phyloP scores from a whole-genome alignment of 2,113 vertebrate genomes.

The Mugil cephalus region DNA sequence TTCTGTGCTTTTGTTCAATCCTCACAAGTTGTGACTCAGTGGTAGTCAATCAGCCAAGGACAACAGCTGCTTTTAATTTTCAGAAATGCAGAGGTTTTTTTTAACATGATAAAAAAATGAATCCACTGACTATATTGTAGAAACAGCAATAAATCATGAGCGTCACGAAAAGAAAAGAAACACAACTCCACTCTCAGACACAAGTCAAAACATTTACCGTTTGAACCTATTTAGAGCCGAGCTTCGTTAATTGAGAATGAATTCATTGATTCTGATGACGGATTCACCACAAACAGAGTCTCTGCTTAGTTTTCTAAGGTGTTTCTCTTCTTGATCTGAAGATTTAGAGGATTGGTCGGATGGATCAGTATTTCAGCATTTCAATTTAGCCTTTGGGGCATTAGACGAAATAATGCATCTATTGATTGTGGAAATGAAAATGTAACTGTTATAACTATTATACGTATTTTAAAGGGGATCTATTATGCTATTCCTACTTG shows the following conservation, averaged over 20 bases:
- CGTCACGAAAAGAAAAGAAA: not conserved
- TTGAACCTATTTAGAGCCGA: not conserved
- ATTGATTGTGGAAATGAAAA: not conserved
- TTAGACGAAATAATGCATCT: not conserved
- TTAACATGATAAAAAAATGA: constrained; percentile 3
- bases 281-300: not conserved
- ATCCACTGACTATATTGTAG: not conserved
- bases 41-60: constrained; percentile 20
- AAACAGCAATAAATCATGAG: constrained; percentile 8
- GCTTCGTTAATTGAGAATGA: not conserved
- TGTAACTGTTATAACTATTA: no score
- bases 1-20: constrained; percentile 32
- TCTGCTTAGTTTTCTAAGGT: not conserved
- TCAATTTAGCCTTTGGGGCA: not conserved
- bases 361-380: not conserved
- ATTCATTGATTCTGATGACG: not conserved
- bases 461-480: no score
- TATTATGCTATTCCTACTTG: no score
- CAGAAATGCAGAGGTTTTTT: constrained; percentile 1
- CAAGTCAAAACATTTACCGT: constrained; percentile 9
- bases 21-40: constrained; percentile 35
- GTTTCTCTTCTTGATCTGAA: not conserved
- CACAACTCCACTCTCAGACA: no score
- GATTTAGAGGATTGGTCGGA: not conserved
- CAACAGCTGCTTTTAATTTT: constrained; percentile 11